phyloP scores from a whole-genome alignment of 2,113 vertebrate species.

The Nesogale talazaci region DNA sequence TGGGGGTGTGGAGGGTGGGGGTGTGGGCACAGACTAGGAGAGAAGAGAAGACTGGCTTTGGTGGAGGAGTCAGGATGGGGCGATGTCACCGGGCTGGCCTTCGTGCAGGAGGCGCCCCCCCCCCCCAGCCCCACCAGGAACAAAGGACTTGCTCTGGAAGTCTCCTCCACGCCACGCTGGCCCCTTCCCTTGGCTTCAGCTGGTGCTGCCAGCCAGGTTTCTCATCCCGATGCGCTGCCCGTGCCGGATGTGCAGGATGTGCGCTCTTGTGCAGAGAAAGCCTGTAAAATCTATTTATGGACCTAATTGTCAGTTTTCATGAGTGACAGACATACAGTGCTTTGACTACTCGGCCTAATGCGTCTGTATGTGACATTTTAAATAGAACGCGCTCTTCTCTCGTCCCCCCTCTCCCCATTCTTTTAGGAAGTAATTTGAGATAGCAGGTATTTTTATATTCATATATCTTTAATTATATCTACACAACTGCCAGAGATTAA shows the following conservation, averaged over 20 bases:
- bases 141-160: not conserved
- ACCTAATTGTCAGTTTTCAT: constrained; percentile 80
- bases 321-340: constrained; percentile 79
- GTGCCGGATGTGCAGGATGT: constrained; percentile 51
- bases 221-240: constrained; percentile 57
- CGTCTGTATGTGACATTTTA: constrained; percentile 75
- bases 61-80: not conserved
- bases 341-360: constrained; percentile 71
- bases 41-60: not conserved
- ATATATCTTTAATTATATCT: constrained; percentile 86
- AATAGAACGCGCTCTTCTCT: constrained; percentile 74
- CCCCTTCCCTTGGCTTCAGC: constrained; percentile 36
- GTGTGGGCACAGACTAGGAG: not conserved
- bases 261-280: constrained; percentile 68
- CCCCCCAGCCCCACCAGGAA: not conserved
- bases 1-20: not conserved
- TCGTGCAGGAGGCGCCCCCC: not conserved
- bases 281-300: constrained; percentile 80
- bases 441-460: constrained; percentile 85
- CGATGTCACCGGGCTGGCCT: not conserved
- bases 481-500: constrained; percentile 86
- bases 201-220: not conserved
- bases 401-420: constrained; percentile 31
- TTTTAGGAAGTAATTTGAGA: constrained; percentile 84
- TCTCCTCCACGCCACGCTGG: not conserved